These are phyloP conservation scores for Hemiprocne comata DNA, from an alignment of 2,113 vertebrate genomes.

Conservation along the genomic window DNA sequence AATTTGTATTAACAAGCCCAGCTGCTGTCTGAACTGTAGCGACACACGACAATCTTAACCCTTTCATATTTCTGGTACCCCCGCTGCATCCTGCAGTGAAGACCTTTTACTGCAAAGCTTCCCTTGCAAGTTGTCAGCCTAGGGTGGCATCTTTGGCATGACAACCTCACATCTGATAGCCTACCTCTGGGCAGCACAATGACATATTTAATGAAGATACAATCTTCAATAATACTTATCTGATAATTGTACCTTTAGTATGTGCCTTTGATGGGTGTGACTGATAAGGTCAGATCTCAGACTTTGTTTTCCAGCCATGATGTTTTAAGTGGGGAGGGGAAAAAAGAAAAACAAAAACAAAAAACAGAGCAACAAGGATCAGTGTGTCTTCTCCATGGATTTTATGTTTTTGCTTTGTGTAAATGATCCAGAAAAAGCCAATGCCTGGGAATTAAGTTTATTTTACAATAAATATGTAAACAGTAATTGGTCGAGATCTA, in stretches of 20 bases:
- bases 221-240: not conserved
- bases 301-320: not conserved
- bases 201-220: not conserved
- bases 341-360: not conserved
- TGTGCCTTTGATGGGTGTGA: not conserved
- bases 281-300: not conserved
- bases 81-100: not conserved
- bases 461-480: conserved; percentile 12
- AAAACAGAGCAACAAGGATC: not conserved
- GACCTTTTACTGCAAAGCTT: not conserved
- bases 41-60: not conserved
- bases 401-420: conserved; percentile 42
- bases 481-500: not conserved
- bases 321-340: not conserved
- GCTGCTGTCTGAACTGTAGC: not conserved
- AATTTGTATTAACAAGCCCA: not conserved
- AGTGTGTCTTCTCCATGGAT: not conserved
- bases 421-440: not conserved
- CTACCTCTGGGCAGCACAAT: not conserved
- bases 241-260: not conserved
- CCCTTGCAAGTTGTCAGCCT: not conserved
- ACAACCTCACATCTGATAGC: not conserved
- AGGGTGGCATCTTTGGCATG: not conserved
- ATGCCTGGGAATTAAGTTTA: not conserved
- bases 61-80: not conserved